phyloP scores from a whole-genome alignment of 2,888 invertebrate species.

The Cheilosia pagana region DNA sequence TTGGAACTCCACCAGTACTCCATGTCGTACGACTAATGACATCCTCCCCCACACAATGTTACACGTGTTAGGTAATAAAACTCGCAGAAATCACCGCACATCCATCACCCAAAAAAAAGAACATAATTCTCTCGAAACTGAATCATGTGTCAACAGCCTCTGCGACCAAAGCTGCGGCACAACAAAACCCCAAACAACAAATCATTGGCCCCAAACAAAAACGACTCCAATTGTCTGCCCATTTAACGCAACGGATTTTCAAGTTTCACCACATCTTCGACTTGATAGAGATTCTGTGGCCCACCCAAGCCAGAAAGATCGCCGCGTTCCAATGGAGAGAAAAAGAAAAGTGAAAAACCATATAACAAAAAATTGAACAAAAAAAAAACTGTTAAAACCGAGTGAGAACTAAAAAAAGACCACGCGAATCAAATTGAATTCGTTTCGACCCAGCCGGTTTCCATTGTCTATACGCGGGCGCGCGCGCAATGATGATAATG shows the following conservation, averaged over 20 bases:
- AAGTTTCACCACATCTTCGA: constrained; percentile 31
- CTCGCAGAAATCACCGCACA: constrained; percentile 18
- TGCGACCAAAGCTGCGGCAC: constrained; percentile 21
- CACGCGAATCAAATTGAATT: constrained; percentile 48
- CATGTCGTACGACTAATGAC: constrained; percentile 9
- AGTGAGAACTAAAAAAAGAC: background rate
- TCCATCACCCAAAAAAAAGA: background rate
- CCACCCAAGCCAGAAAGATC: constrained; percentile 46
- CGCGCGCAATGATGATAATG: constrained; percentile 43
- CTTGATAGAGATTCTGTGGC: constrained; percentile 32
- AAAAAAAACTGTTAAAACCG: constrained; percentile 13
- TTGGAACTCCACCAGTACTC: background rate
- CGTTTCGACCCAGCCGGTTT: background rate
- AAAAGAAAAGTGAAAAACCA: constrained; percentile 28
- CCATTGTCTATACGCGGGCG: constrained; percentile 10
- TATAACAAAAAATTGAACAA: constrained; percentile 15
- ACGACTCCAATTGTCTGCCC: constrained; percentile 38
- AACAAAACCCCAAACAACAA: constrained; percentile 40
- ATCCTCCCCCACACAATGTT: background rate
- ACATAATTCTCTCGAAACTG: constrained; percentile 19
- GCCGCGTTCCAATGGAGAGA: constrained; percentile 10
- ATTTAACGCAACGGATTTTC: constrained; percentile 46
- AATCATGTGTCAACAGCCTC: constrained; percentile 67
- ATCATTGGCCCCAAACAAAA: constrained; percentile 38
- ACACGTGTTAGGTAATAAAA: constrained; percentile 25